Base-by-base conservation (phyloP, 2,888 invertebrate species). In the Platycheirus albimanus region DNA sequence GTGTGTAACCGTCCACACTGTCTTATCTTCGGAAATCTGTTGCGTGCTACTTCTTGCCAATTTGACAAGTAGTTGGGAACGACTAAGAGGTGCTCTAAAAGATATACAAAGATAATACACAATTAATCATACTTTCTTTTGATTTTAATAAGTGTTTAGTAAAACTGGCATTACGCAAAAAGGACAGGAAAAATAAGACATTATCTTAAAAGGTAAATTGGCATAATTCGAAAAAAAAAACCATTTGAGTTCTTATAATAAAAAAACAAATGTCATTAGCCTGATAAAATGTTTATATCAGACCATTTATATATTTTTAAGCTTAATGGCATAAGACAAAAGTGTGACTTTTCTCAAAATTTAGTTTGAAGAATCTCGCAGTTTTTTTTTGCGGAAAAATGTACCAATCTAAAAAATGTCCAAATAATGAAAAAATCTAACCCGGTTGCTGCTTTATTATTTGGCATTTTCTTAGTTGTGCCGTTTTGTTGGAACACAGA, bases 391-490 rank as follows among this genome's bases (percentile, higher is more conserved):
- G 10, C 11, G 20, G 49, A 49, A 49, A 49, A 49, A 49, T 24
- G 49, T 49, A 28, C 2, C 5, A 49, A 49, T 28, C 24, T 4
- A 17, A 11, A 45, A 45, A 45, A 45, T 19, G 11, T 45, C 45
- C 3, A 45, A 45, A 19, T 20, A 10, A 10, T 6, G n/a, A 20
- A 49, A 10, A 49, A 49, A n/a, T 49, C 49, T 49, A 20, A 49
- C 47, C 28, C 3, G 49, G 49, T 49, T 49, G 49, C 49, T 49
- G 5, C 24, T 49, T 49, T 49, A 24, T 13, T 49, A 20, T 20
- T 49, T 49, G 24, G 24, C 24, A 49, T 49, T 49, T 49, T 49
- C n/a, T 7, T 7, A 49, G 20, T 49, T 49, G n/a, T 49, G 49
- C 24, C 24, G 49, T 36, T 36, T 36, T 36, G 36, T 36, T 36